A percentile compares a stretch with the other conserved stretches of the same genome.
Evolutionary conservation across 53 echinoderm and acorn worm species (phyloP).

Genomic region (Pentamera pediparva): DNA sequence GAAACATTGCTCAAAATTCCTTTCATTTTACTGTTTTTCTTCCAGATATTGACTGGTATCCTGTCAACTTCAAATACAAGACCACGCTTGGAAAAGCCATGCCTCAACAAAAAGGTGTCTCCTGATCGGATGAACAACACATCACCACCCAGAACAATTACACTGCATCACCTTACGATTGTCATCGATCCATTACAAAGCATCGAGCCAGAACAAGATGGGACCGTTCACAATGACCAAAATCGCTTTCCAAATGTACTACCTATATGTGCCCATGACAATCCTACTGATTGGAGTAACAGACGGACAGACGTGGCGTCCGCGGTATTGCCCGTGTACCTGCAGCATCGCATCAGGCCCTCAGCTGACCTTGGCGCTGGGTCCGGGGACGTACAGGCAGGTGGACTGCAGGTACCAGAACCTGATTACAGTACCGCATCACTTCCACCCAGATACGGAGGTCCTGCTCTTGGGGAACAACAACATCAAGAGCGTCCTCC

Average conservation of each 20-base stretch:
- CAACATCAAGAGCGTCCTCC: conserved; percentile 49
- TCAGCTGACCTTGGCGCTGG: conserved; percentile 69
- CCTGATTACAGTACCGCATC: conserved; percentile 55
- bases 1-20: too few species aligned
- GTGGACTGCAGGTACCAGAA: conserved; percentile 78
- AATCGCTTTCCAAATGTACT: neutral
- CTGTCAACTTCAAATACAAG: too few species aligned
- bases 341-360: conserved; percentile 53
- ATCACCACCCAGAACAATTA: too few species aligned
- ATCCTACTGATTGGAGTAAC: neutral
- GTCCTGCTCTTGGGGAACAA: conserved; percentile 80
- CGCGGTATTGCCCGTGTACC: conserved; percentile 57
- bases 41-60: neutral
- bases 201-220: too few species aligned
- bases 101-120: too few species aligned
- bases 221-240: too few species aligned
- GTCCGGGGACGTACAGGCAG: conserved; percentile 68
- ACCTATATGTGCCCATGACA: neutral
- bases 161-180: too few species aligned
- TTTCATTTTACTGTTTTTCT: too few species aligned
- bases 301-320: conserved; percentile 20
- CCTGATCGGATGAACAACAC: neutral
- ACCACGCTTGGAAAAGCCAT: too few species aligned
- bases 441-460: conserved; percentile 71
- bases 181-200: too few species aligned